phyloP scores from a whole-genome alignment of 2,113 vertebrate species.

The Piliocolobus tephrosceles region DNA sequence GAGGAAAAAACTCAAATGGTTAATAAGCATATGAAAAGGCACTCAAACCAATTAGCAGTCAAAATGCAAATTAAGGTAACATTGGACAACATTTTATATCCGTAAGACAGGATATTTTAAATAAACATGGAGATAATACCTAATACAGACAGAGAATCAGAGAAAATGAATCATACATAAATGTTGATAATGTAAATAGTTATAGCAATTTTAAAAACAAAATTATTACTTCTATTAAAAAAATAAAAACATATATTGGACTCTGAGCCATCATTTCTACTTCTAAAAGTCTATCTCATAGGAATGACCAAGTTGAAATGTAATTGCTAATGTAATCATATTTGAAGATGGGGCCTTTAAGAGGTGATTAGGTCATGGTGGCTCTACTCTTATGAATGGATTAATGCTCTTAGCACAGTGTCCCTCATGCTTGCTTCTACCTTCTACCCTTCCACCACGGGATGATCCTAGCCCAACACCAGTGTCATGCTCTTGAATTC shows the following conservation, averaged over 20 bases:
- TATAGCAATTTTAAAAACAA: not conserved
- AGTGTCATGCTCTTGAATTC: not conserved
- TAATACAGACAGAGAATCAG: not conserved
- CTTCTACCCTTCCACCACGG: not conserved
- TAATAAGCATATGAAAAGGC: conserved; percentile 23
- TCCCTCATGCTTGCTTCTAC: not conserved
- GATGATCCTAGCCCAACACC: not conserved
- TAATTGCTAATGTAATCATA: not conserved
- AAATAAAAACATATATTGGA: not conserved
- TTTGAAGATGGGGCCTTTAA: not conserved
- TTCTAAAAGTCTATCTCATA: not conserved
- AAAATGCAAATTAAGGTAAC: conserved; percentile 16
- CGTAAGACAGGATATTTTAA: not conserved
- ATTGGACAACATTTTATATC: not conserved
- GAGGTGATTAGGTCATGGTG: not conserved
- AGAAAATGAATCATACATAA: not conserved
- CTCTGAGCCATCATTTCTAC: not conserved
- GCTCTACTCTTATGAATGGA: not conserved
- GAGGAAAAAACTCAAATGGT: not conserved
- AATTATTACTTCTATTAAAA: not conserved
- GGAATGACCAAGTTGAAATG: not conserved
- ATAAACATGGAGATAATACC: not conserved
- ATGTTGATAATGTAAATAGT: not conserved
- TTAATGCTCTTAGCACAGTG: not conserved
- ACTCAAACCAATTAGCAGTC: conserved; percentile 6